These are phyloP conservation scores for Bradysia coprophila DNA, from an alignment of 1,140 invertebrate genomes.

Conservation along the genomic window DNA sequence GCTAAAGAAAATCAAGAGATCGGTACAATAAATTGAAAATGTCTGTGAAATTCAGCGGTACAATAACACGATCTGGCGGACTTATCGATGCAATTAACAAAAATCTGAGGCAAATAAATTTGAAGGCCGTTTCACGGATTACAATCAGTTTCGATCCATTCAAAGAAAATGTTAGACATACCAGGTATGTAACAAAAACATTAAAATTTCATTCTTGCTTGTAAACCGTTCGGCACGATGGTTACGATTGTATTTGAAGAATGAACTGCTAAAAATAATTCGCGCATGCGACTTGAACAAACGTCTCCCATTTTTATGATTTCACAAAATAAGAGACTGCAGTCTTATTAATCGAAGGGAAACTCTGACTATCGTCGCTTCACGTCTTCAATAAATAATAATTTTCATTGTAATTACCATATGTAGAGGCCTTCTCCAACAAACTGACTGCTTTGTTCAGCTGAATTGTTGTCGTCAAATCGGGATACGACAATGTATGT, in stretches of 20 bases:
- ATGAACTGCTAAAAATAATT: conserved; percentile 1
- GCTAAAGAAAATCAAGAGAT: too few species aligned
- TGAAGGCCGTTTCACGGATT: conserved; percentile 62
- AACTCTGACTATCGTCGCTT: too few species aligned
- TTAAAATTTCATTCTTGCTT: conserved; percentile 2
- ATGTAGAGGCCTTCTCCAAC: conserved; percentile 30
- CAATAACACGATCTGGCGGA: conserved; percentile 35
- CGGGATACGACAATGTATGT: conserved; percentile 27
- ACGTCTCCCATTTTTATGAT: not conserved
- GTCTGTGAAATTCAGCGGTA: conserved; percentile 51
- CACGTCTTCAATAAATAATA: not conserved
- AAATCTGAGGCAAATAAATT: conserved; percentile 45
- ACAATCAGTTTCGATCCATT: conserved; percentile 72
- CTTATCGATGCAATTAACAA: conserved; percentile 43
- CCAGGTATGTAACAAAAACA: conserved; percentile 41
- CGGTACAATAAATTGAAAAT: too few species aligned
- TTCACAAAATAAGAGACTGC: not conserved
- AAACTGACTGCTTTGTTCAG: conserved; percentile 34
- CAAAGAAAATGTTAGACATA: conserved; percentile 39
- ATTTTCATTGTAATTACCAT: conserved; percentile 20
- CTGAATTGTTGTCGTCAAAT: conserved; percentile 28
- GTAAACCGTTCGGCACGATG: not conserved
- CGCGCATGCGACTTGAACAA: not conserved
- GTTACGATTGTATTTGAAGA: not conserved
- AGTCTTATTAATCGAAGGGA: not conserved